Conservation (phyloP, 2,113 vertebrate species). For the Leucopsar rothschildi region DNA sequence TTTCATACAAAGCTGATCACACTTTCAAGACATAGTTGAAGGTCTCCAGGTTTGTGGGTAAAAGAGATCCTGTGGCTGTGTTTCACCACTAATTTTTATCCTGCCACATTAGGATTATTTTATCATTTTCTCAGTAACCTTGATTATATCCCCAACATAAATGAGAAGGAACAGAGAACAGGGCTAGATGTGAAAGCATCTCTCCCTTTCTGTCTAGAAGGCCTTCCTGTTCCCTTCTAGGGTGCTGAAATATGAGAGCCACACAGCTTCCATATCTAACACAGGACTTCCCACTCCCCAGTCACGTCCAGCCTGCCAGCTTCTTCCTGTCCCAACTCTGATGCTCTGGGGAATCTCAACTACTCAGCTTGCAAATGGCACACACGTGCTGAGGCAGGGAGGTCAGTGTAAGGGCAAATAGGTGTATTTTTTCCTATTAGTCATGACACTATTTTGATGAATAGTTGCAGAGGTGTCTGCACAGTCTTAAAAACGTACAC, state of each 20-base stretch:
- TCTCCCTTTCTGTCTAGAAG: not conserved
- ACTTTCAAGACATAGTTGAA: not conserved
- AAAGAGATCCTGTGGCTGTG: not conserved
- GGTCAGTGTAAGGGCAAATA: not conserved
- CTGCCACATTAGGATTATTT: not conserved
- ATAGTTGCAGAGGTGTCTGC: not conserved
- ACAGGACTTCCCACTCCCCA: not conserved
- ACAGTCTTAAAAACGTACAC: not conserved
- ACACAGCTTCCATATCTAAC: not conserved
- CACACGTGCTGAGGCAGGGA: accelerated
- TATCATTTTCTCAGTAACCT: not conserved
- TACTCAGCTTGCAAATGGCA: accelerated
- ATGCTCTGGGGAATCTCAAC: not conserved
- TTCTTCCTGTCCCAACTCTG: not conserved
- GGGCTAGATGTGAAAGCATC: not conserved
- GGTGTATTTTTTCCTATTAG: not conserved
- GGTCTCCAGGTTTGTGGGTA: not conserved
- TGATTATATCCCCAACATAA: accelerated
- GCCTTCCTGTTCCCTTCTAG: not conserved
- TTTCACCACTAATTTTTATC: not conserved
- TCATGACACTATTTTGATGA: not conserved
- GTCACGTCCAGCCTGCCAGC: not conserved
- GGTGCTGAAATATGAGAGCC: not conserved
- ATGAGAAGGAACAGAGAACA: not conserved
- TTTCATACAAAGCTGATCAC: not conserved